phyloP scores from a whole-genome alignment of 1,140 invertebrate species.

The Drosophila paulistorum region DNA sequence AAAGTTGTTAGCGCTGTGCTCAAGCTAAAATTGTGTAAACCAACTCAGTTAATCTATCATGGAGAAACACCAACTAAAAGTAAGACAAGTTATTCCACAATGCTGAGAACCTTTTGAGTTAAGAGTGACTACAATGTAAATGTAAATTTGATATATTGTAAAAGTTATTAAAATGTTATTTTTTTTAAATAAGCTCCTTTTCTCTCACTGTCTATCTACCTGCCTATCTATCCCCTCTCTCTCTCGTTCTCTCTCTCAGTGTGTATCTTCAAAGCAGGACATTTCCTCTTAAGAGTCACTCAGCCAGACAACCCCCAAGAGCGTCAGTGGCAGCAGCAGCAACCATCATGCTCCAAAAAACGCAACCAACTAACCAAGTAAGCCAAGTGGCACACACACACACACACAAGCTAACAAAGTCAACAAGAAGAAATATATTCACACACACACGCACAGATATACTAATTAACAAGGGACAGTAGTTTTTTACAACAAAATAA shows the following conservation, averaged over 20 bases:
- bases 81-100: too few species aligned
- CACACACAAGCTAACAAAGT: conserved; percentile 12
- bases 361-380: conserved; percentile 15
- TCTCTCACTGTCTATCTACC: not conserved
- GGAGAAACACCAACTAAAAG: too few species aligned
- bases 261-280: conserved; percentile 1
- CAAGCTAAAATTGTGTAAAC: too few species aligned
- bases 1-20: not conserved
- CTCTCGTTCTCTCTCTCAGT: too few species aligned
- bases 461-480: conserved; percentile 11
- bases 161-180: not conserved
- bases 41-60: too few species aligned
- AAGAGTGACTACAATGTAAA: too few species aligned
- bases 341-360: conserved; percentile 19
- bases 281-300: conserved; percentile 18
- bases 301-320: conserved; percentile 17
- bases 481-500: conserved; percentile 5
- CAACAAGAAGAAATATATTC: conserved; percentile 18
- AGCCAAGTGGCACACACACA: conserved; percentile 20
- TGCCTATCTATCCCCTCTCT: not conserved
- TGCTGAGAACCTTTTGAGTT: too few species aligned
- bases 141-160: too few species aligned
- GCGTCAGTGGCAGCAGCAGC: conserved; percentile 6
- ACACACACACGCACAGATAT: conserved; percentile 33
- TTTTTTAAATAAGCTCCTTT: not conserved